Evolutionary conservation across 1,140 invertebrate species (phyloP).

Genomic region (Dendroctonus valens): DNA sequence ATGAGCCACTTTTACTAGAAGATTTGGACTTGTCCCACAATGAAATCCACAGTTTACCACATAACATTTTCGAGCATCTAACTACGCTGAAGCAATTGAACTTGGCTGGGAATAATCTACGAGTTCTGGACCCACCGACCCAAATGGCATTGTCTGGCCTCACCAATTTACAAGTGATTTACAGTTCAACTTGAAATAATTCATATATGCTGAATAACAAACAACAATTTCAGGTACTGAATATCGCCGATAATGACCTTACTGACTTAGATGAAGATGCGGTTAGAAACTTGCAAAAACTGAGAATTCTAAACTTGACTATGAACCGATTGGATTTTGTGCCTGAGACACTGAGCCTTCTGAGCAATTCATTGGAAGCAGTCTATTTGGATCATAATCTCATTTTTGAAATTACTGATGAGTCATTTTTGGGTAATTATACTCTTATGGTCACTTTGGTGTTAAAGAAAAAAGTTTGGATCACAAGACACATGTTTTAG

Average conservation of each 20-base stretch:
- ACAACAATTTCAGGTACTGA: conserved; percentile 53
- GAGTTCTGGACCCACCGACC: conserved; percentile 61
- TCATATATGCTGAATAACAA: not conserved
- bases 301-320: conserved; percentile 57
- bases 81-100: conserved; percentile 62
- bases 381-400: conserved; percentile 60
- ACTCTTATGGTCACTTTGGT: too few species aligned
- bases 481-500: too few species aligned
- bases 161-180: conserved; percentile 57
- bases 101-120: conserved; percentile 68
- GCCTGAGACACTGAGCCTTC: conserved; percentile 54
- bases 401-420: conserved; percentile 55
- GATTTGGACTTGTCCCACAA: conserved; percentile 68
- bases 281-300: conserved; percentile 51
- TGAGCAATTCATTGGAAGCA: conserved; percentile 54
- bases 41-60: conserved; percentile 63
- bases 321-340: conserved; percentile 58
- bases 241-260: conserved; percentile 59
- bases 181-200: not conserved
- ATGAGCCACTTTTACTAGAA: conserved; percentile 63
- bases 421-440: conserved; percentile 57
- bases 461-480: too few species aligned
- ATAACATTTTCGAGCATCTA: conserved; percentile 70
- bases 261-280: conserved; percentile 50
- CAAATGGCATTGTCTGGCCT: conserved; percentile 60